Conservation (phyloP, 2,888 invertebrate genomes). For the Agrochola lota region DNA sequence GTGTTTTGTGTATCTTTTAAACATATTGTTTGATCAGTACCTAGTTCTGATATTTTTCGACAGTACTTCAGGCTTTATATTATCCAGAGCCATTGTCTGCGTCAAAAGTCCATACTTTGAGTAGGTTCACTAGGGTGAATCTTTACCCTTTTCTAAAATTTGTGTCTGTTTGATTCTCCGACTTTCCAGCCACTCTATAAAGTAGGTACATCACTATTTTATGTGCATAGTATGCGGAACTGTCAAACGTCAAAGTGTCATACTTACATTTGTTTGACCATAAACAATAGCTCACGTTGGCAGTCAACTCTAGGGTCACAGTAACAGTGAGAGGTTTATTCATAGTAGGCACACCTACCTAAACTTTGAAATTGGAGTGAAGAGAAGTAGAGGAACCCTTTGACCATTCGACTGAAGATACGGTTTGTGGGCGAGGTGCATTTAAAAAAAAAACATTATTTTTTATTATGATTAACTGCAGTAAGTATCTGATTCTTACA, state of each 20-base stretch:
- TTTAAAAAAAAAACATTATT: neutral
- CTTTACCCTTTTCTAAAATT: neutral
- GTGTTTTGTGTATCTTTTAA: too few species aligned
- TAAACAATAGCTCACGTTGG: slow-evolving; percentile 29
- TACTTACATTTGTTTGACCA: slow-evolving; percentile 21
- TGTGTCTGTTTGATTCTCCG: neutral
- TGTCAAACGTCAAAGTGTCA: slow-evolving; percentile 40
- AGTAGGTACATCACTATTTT: slow-evolving; percentile 23
- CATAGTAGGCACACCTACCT: neutral
- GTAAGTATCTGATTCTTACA: slow-evolving; percentile 13
- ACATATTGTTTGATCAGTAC: too few species aligned
- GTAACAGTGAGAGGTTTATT: neutral
- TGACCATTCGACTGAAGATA: neutral
- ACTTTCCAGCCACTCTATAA: neutral
- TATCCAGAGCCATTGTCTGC: too few species aligned
- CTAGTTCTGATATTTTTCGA: too few species aligned
- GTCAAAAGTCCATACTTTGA: neutral
- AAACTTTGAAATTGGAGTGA: neutral
- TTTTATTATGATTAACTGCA: neutral
- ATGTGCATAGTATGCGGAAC: slow-evolving; percentile 44
- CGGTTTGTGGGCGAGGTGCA: neutral
- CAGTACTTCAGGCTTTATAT: too few species aligned
- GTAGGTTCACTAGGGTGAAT: neutral
- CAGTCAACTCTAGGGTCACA: slow-evolving; percentile 25
- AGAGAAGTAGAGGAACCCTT: neutral